These are phyloP conservation scores for Chromoteleia sp. DNA, from an alignment of 2,888 invertebrate species.

Conservation along the genomic window DNA sequence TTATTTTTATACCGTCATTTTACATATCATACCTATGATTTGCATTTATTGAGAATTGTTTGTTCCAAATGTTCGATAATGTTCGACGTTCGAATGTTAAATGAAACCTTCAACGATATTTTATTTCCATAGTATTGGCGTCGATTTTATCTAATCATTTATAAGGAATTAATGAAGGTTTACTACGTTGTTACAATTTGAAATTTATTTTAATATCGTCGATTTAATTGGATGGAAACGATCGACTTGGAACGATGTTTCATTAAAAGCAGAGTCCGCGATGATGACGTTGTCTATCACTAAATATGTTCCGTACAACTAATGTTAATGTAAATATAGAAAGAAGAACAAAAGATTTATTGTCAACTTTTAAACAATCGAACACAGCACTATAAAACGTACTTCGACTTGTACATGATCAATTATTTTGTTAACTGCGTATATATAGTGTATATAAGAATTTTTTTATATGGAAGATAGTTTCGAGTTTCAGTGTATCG, in stretches of 20 bases:
- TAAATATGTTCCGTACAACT: constrained; percentile 26
- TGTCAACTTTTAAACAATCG: not conserved
- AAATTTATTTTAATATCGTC: constrained; percentile 7
- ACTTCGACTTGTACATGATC: constrained; percentile 25
- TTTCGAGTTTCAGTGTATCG: constrained; percentile 54
- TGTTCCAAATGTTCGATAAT: constrained; percentile 52
- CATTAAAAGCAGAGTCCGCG: constrained; percentile 2
- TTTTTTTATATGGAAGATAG: constrained; percentile 49
- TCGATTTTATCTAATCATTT: constrained; percentile 16
- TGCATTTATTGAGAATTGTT: constrained; percentile 52
- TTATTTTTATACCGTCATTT: constrained; percentile 42
- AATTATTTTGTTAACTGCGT: constrained; percentile 55
- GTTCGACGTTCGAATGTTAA: constrained; percentile 17
- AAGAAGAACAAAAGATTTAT: not conserved
- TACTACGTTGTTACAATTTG: constrained; percentile 1
- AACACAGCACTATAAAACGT: constrained; percentile 9
- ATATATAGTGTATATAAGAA: constrained; percentile 55
- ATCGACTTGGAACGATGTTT: not conserved
- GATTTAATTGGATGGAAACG: not conserved
- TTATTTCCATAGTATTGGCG: constrained; percentile 32
- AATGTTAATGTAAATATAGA: constrained; percentile 41
- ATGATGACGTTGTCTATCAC: constrained; percentile 12
- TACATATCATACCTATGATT: constrained; percentile 28
- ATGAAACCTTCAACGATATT: constrained; percentile 10
- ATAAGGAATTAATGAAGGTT: not conserved